Percentiles rank a stretch among this genome's conserved stretches.
Evolutionary conservation across 2,888 invertebrate species (phyloP).

Genomic region (Seladonia tumulorum): DNA sequence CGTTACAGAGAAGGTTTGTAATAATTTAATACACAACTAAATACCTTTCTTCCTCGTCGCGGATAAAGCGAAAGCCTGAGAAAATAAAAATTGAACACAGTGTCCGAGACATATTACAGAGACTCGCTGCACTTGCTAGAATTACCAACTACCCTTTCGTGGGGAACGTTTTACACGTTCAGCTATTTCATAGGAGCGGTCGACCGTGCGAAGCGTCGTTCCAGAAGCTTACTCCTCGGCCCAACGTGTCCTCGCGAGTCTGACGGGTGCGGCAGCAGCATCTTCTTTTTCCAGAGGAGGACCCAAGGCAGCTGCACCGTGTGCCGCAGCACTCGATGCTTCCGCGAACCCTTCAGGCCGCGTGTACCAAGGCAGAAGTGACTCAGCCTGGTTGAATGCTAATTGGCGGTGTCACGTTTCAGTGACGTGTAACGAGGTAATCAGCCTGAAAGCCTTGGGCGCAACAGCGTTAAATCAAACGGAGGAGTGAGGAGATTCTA

Average conservation of each 20-base stretch:
- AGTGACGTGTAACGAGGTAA: background rate
- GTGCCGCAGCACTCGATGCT: background rate
- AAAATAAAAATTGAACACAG: background rate
- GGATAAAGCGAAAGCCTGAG: background rate
- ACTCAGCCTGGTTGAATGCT: background rate
- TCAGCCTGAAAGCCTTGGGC: background rate
- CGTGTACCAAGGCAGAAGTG: background rate
- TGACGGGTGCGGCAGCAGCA: background rate
- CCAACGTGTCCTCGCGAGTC: background rate
- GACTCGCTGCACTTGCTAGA: background rate
- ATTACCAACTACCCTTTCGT: background rate
- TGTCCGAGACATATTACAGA: background rate
- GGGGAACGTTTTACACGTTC: background rate
- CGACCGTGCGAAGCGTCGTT: background rate
- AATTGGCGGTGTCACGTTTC: background rate
- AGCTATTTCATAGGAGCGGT: background rate
- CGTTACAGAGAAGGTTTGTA: too few species aligned
- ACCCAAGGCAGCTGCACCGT: background rate
- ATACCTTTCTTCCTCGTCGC: background rate
- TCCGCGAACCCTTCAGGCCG: background rate
- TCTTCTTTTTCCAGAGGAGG: background rate
- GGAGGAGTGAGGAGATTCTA: background rate
- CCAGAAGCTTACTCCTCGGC: background rate
- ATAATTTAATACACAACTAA: too few species aligned
- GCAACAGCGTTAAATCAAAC: background rate